Evolutionary conservation across 2,113 vertebrate genomes (phyloP).

Genomic region (Accipiter cooperii): DNA sequence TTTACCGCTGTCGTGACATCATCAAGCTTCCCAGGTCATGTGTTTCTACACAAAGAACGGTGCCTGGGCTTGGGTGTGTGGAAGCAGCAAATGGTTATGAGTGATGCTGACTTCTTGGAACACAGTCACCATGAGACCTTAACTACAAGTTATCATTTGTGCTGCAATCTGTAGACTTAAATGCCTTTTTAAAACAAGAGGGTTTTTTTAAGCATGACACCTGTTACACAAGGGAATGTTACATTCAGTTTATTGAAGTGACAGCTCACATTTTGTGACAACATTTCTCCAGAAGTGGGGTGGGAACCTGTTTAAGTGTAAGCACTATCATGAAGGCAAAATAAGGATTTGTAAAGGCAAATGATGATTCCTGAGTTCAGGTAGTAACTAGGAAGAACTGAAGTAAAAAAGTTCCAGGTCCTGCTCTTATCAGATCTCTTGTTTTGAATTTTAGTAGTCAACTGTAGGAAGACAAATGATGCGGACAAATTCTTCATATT

Average conservation of each 20-base stretch:
- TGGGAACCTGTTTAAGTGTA: not conserved
- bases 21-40: not conserved
- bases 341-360: not conserved
- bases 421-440: accelerated
- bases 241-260: not conserved
- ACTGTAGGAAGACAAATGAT: conserved; percentile 74
- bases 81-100: not conserved
- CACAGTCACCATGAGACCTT: accelerated
- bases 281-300: accelerated
- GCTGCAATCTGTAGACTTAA: not conserved
- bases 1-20: accelerated
- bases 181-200: accelerated
- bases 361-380: not conserved
- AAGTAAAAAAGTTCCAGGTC: accelerated
- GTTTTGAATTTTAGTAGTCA: conserved; percentile 71
- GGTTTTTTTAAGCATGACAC: accelerated
- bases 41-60: accelerated
- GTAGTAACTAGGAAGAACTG: accelerated
- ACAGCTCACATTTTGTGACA: accelerated
- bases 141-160: accelerated
- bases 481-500: conserved; percentile 84
- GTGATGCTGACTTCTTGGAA: not conserved
- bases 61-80: not conserved
- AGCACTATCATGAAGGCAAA: not conserved
- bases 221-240: not conserved